A percentile compares a stretch with the other conserved stretches of the same genome.
Evolutionary conservation across 2,797 vertebrate genomes (phyloP).

Genomic region (Coluber constrictor): DNA sequence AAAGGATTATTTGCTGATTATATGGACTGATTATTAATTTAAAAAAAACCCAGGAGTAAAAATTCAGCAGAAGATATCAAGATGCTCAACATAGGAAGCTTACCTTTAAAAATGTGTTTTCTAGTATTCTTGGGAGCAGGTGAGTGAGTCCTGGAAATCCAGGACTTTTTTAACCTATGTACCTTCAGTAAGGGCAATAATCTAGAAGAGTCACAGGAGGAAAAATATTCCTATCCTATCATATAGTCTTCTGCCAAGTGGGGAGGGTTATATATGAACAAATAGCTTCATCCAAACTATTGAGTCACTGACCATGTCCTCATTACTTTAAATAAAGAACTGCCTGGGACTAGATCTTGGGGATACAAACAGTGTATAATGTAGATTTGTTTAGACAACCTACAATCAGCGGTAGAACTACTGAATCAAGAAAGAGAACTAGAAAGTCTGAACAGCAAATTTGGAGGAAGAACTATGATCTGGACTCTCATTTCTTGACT

Average conservation of each 20-base stretch:
- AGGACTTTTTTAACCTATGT: not conserved
- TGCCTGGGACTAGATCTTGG: not conserved
- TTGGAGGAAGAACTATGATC: not conserved
- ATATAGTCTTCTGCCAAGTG: not conserved
- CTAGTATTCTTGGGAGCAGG: constrained; percentile 53
- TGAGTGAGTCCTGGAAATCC: constrained; percentile 39
- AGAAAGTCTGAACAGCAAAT: not conserved
- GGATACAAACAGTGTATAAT: not conserved
- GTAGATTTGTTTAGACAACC: not conserved
- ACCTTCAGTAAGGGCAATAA: not conserved
- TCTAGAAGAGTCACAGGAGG: not conserved
- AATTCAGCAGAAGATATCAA: constrained; percentile 11
- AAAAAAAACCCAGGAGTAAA: constrained; percentile 4
- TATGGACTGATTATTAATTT: not conserved
- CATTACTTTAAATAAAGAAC: not conserved
- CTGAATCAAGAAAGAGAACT: no score
- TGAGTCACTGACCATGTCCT: not conserved
- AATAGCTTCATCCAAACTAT: not conserved
- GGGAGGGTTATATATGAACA: not conserved
- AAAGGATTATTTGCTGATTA: not conserved
- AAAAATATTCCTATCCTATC: not conserved
- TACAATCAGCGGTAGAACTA: not conserved
- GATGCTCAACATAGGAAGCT: constrained; percentile 45
- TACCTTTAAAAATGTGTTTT: constrained; percentile 14
- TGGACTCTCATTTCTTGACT: not conserved